Evolutionary conservation across 2,113 vertebrate genomes (phyloP).

Genomic region (Cavia porcellus): DNA sequence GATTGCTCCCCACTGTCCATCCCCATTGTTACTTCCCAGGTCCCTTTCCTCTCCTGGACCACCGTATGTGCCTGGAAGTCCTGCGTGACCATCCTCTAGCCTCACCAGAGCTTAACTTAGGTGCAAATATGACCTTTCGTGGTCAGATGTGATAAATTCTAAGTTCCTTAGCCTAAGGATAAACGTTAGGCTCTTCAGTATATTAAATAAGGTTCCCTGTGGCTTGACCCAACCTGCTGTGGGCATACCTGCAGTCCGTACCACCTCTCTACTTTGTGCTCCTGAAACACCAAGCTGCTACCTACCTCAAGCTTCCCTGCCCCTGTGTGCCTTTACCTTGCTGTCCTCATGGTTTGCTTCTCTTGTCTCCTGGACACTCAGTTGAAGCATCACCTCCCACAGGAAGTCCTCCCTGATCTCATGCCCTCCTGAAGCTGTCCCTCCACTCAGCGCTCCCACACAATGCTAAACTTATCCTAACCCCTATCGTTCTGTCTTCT

Average conservation of each 20-base stretch:
- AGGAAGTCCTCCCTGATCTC: constrained; percentile 45
- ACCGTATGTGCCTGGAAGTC: neutral
- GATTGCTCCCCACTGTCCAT: neutral
- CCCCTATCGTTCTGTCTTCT: neutral
- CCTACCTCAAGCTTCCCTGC: neutral
- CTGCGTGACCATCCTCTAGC: neutral
- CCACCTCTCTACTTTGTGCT: neutral
- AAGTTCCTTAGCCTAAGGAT: neutral
- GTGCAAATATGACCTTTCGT: neutral
- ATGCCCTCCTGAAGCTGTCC: neutral
- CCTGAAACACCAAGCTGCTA: neutral
- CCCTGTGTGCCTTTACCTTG: neutral
- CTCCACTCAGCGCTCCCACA: neutral
- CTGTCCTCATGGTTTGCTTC: neutral
- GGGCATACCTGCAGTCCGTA: neutral
- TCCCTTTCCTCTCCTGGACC: neutral
- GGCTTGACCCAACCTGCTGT: neutral
- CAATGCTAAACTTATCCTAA: neutral
- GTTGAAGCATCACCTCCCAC: neutral
- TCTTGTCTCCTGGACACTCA: neutral
- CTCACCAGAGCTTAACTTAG: neutral
- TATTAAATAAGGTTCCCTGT: neutral
- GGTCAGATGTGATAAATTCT: neutral
- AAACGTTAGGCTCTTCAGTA: neutral
- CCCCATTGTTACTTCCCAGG: neutral